These are phyloP conservation scores for Hiodon tergisus DNA, from an alignment of 2,113 vertebrate species.

Conservation along the genomic window DNA sequence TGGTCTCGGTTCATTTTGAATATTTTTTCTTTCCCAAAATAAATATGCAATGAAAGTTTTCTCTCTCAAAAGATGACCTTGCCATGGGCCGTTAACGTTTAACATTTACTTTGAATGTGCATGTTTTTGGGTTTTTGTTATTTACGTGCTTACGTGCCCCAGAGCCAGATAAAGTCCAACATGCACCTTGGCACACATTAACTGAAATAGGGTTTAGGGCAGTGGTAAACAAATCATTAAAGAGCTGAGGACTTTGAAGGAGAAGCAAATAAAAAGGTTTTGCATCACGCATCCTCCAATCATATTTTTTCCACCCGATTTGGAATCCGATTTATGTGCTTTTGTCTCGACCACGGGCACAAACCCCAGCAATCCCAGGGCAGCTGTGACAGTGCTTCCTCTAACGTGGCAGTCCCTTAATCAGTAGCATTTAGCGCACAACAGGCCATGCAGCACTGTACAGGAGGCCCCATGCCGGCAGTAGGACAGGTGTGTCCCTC, in stretches of 20 bases:
- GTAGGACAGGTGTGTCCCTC: no score
- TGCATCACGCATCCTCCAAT: no score
- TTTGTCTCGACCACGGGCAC: no score
- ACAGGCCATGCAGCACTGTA: no score
- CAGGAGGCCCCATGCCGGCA: no score
- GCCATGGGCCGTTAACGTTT: constrained; percentile 39
- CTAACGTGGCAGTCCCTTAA: no score
- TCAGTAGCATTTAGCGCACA: no score
- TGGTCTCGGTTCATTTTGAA: constrained; percentile 48
- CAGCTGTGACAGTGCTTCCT: no score
- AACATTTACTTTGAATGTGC: constrained; percentile 33
- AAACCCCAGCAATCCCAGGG: no score
- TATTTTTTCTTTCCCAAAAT: constrained; percentile 40
- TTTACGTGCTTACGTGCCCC: constrained; percentile 37
- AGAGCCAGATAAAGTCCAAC: constrained; percentile 26
- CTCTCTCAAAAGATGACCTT: constrained; percentile 45
- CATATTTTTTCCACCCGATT: no score
- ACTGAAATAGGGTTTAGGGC: constrained; percentile 28
- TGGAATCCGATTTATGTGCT: no score
- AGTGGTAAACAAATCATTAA: constrained; percentile 6
- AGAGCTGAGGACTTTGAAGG: background rate
- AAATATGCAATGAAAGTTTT: constrained; percentile 46
- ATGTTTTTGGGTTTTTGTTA: constrained; percentile 28
- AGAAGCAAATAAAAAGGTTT: background rate
- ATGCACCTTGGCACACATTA: constrained; percentile 33